Percentiles rank a stretch among this genome's conserved stretches.
Conservation (phyloP, 2,113 vertebrate genomes). For the Camelus bactrianus region DNA sequence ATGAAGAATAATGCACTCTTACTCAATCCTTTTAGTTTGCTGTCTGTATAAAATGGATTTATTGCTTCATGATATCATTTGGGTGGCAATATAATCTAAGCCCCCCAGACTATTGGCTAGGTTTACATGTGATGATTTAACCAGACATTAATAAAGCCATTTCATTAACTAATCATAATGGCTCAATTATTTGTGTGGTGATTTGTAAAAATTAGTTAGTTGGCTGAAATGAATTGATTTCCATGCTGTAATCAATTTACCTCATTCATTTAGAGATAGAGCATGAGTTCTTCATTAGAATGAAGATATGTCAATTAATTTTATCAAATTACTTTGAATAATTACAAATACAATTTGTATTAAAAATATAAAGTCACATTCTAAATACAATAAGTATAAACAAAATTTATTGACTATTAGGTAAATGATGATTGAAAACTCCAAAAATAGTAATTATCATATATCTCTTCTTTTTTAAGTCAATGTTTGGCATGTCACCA, state of each 20-base stretch:
- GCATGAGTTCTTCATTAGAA: slow-evolving; percentile 24
- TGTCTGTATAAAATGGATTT: slow-evolving; percentile 35
- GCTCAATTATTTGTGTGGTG: background rate
- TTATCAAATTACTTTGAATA: slow-evolving; percentile 51
- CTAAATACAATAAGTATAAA: slow-evolving; percentile 16
- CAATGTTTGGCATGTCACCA: background rate
- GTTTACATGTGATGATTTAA: slow-evolving; percentile 23
- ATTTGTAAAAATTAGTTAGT: slow-evolving; percentile 50
- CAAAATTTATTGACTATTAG: background rate
- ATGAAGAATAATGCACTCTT: slow-evolving; percentile 30
- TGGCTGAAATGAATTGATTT: slow-evolving; percentile 55
- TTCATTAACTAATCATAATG: slow-evolving; percentile 6
- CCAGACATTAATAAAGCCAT: background rate
- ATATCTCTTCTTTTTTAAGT: background rate
- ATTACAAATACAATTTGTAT: slow-evolving; percentile 33
- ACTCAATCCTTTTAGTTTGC: slow-evolving; percentile 12
- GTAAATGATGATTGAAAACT: slow-evolving; percentile 20
- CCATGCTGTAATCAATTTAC: slow-evolving; percentile 44
- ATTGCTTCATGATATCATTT: slow-evolving; percentile 27
- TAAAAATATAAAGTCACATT: slow-evolving; percentile 14
- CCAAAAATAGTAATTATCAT: background rate
- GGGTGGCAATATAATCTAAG: slow-evolving; percentile 1
- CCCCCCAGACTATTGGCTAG: background rate
- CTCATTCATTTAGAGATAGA: background rate
- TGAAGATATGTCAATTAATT: slow-evolving; percentile 16